Base-by-base conservation (phyloP, 1,140 invertebrate genomes). In the Rhagoletis pomonella region DNA sequence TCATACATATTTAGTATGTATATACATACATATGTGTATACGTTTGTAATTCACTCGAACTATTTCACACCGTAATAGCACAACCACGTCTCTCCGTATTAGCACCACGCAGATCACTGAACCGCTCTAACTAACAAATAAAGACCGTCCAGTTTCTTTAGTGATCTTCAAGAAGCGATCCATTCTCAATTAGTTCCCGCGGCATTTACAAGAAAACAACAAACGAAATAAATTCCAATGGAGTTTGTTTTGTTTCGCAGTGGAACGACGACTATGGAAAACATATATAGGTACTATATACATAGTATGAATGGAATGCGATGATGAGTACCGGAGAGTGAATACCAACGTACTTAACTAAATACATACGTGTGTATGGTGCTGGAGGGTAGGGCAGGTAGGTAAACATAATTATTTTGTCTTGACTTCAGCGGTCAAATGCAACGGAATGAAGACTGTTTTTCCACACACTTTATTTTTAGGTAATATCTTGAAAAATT, bases 101-200 rank as follows among this genome's bases (percentile, higher is more conserved):
- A 88, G 86, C 87, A 86, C 59, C 67, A 65, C 85, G 44, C 29
- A 88, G 87, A 88, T 88, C 87, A 88, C 87, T 88, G 87, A 88
- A 88, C 87, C 73, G 47, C 17, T 81, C 19, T 47, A n/a, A 81
- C 73, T 47, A n/a, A 81, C 73, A 81, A 81, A 81, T 55, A 29
- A 12, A 55, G 44, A 9, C 17, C 10, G 73, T 44, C 12, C 44
- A 47, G 42, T 73, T 4, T 81, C n/a, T 81, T 50, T 81, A 81
- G n/a, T 55, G 73, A 81, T 81, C 73, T 81, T 81, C 73, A 81
- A 77, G 47, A 81, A 81, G n/a, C 55, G 73, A 55, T 81, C 55
- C 47, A 14, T 4, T 81, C 14, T 42, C 73, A 81, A 55, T 81
- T 12, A 55, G 47, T 81, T 81, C 47, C 73, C 19, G 17, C 17